A percentile compares a stretch with the other conserved stretches of the same genome.
These are phyloP conservation scores for Podotricha telesiphe DNA, from an alignment of 2,888 invertebrate species.

Conservation along the genomic window DNA sequence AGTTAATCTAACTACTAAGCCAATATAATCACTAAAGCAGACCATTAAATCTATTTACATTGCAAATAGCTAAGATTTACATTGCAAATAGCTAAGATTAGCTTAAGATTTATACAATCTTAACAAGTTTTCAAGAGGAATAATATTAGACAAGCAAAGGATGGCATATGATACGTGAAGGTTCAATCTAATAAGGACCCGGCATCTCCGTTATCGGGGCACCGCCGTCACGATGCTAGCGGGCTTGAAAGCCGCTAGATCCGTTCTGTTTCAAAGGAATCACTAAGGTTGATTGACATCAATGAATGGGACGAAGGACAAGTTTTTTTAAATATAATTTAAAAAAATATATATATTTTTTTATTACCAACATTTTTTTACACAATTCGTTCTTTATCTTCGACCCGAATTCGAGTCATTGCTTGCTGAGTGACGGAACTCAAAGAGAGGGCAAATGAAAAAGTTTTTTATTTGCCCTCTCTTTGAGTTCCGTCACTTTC, in stretches of 20 bases:
- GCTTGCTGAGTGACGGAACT: too few species aligned
- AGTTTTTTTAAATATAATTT: too few species aligned
- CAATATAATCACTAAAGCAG: not conserved
- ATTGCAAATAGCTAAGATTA: conserved; percentile 16
- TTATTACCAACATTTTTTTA: too few species aligned
- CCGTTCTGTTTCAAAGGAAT: conserved; percentile 25
- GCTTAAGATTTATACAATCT: too few species aligned
- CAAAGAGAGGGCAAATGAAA: too few species aligned
- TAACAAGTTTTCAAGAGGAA: conserved; percentile 31
- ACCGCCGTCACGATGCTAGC: conserved; percentile 72
- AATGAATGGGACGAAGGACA: conserved; percentile 29
- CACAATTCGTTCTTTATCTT: too few species aligned
- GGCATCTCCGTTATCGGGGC: conserved; percentile 76
- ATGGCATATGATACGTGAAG: conserved; percentile 57
- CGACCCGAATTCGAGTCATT: too few species aligned
- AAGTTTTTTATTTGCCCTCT: too few species aligned
- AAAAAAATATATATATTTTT: too few species aligned
- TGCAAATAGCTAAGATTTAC: conserved; percentile 18
- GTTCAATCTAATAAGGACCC: conserved; percentile 73
- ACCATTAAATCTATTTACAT: conserved; percentile 11
- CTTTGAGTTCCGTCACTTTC: too few species aligned
- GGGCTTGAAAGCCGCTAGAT: conserved; percentile 45
- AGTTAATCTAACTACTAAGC: not conserved
- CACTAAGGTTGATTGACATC: conserved; percentile 29
- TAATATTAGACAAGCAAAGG: conserved; percentile 43